phyloP scores from a whole-genome alignment of 2,797 vertebrate species.

The Onychomys leucogaster region DNA sequence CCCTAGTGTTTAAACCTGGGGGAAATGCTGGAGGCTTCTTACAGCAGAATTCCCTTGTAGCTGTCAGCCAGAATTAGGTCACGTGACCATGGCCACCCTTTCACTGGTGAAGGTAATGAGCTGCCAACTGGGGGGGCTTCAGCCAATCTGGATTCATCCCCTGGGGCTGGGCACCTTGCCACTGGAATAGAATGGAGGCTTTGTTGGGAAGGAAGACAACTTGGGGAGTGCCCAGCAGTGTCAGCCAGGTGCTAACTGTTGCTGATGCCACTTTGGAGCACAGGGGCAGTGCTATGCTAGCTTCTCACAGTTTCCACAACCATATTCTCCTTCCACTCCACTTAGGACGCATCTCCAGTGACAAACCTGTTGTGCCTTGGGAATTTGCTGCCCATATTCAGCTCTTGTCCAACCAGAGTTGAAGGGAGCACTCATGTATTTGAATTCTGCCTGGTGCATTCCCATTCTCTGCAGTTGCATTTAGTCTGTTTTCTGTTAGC shows the following conservation, averaged over 20 bases:
- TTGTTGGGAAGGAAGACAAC: background rate
- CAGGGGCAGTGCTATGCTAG: no score
- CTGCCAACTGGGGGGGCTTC: background rate
- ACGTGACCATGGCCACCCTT: background rate
- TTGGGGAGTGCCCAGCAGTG: background rate
- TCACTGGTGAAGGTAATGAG: background rate
- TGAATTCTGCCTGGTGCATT: background rate
- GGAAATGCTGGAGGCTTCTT: background rate
- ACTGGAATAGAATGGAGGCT: slow-evolving; percentile 18
- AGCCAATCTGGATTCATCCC: background rate
- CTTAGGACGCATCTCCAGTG: background rate
- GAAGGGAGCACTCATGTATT: background rate
- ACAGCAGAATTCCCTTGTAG: background rate
- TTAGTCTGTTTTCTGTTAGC: background rate
- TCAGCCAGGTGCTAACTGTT: background rate
- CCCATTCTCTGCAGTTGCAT: background rate
- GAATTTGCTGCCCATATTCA: background rate
- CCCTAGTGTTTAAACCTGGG: background rate
- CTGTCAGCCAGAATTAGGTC: background rate
- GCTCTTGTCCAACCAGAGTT: background rate
- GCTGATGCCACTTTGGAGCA: background rate
- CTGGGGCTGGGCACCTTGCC: background rate
- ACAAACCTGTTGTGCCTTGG: background rate
- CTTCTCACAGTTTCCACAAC: background rate
- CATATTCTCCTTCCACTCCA: background rate